A percentile compares a stretch with the other conserved stretches of the same genome.
These are phyloP conservation scores for Galendromus occidentalis DNA, from an alignment of 1,140 invertebrate species.

Conservation along the genomic window DNA sequence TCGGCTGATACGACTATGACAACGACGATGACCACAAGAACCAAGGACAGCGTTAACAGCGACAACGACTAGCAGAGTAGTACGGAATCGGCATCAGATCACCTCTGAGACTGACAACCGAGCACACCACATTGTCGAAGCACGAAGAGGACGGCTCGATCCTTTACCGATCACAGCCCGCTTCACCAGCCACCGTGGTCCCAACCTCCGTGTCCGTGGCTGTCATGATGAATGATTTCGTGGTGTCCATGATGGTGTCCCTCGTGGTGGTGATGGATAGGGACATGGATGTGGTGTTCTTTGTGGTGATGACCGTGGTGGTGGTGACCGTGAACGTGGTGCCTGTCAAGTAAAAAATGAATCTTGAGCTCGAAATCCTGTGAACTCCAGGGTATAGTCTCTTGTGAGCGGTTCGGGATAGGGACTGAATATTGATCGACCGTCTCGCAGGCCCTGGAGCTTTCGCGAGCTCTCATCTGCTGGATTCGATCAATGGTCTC, in stretches of 20 bases:
- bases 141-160: neutral
- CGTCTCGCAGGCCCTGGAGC: neutral
- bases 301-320: neutral
- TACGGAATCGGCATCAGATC: neutral
- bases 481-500: too few species aligned
- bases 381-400: too few species aligned
- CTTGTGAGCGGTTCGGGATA: neutral
- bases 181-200: neutral
- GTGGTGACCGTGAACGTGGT: neutral
- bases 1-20: too few species aligned
- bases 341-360: neutral
- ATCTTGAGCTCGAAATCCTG: too few species aligned
- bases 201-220: neutral
- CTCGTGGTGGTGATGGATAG: slow-evolving; percentile 4
- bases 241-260: slow-evolving; percentile 7
- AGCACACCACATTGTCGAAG: neutral
- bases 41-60: too few species aligned
- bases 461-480: neutral
- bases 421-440: neutral
- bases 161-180: neutral
- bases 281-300: slow-evolving; percentile 2
- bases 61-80: too few species aligned
- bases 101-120: neutral
- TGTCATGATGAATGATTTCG: neutral
- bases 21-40: too few species aligned